Conservation (phyloP, 2,113 vertebrate genomes). For the Artemisiospiza belli region DNA sequence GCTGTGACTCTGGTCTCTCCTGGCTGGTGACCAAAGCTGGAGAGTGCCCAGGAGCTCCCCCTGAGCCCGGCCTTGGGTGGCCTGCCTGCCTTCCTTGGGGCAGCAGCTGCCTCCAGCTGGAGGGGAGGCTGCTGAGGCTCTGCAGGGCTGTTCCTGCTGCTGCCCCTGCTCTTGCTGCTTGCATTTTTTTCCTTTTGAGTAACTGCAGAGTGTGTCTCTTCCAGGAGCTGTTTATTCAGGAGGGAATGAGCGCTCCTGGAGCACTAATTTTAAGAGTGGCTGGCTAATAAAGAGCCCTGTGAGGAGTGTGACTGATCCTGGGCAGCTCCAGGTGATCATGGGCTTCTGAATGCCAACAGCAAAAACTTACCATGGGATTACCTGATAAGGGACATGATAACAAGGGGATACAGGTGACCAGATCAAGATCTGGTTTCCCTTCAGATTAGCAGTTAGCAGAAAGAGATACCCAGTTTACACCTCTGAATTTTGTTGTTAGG, state of each 20-base stretch:
- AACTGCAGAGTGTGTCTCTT: not conserved
- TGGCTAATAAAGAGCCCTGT: not conserved
- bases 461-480: no score
- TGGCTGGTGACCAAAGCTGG: not conserved
- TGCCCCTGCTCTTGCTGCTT: rapidly evolving
- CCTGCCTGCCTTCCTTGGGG: not conserved
- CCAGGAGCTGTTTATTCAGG: not conserved
- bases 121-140: not conserved
- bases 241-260: not conserved
- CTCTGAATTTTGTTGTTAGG: not conserved
- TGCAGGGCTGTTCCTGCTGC: rapidly evolving
- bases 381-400: not conserved
- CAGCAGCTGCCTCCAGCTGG: not conserved
- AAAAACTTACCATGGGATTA: rapidly evolving
- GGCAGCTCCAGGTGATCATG: not conserved
- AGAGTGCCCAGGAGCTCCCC: not conserved
- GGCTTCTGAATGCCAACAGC: not conserved
- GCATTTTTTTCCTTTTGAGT: not conserved
- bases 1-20: not conserved
- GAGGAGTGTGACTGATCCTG: not conserved
- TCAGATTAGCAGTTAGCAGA: not conserved
- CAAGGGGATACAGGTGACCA: not conserved
- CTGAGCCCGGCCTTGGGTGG: rapidly evolving
- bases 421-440: not conserved
- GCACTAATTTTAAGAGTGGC: not conserved